Evolutionary conservation across 2,113 vertebrate genomes (phyloP), one percentile per base, ranked within the genome.

Genomic region (Dipodomys stephensi): DNA sequence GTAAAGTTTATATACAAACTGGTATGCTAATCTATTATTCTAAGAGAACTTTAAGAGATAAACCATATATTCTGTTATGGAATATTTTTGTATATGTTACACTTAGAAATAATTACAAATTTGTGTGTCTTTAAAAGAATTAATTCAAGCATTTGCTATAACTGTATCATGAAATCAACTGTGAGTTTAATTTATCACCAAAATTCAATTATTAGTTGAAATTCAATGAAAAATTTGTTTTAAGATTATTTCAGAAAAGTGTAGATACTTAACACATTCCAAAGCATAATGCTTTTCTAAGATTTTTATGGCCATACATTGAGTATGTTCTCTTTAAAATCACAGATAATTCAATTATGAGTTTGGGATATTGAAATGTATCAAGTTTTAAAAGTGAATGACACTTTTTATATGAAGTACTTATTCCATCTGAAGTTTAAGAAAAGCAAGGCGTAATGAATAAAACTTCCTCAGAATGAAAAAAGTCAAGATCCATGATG

Each of bases 321-420:
- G 53, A 25, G 6, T 25, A 64, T 62, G 20, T 80, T 27, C 4
- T 87, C 39, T 78, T 74, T 79, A 87, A 77, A 90, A 73, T 86
- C 15, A 69, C 15, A 65, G 53, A 32, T 1, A 89, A 62, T 72
- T 93, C 65, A n/a, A 67, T 93, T 74, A 19, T 74, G 3, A 11
- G 69, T 87, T 73, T 92, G 6, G 19, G 74, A 53, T 87, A 65
- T 25, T 71, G 2, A 94, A 80, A 83, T 64, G 32, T 46, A 87
- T 90, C 23, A 53, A 25, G 53, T 73, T 90, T 23, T 74, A 67
- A 83, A 87, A 92, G 18, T 53, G 35, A 95, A 78, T 46, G 76
- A 57, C 49, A 81, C 53, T 78, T 86, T 57, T 65, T 65, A 53
- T 12, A 18, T 2, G 12, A 90, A 60, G 30, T 88, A 67, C 4